phyloP scores from a whole-genome alignment of 2,888 invertebrate species.

The Drosophila emarginata region DNA sequence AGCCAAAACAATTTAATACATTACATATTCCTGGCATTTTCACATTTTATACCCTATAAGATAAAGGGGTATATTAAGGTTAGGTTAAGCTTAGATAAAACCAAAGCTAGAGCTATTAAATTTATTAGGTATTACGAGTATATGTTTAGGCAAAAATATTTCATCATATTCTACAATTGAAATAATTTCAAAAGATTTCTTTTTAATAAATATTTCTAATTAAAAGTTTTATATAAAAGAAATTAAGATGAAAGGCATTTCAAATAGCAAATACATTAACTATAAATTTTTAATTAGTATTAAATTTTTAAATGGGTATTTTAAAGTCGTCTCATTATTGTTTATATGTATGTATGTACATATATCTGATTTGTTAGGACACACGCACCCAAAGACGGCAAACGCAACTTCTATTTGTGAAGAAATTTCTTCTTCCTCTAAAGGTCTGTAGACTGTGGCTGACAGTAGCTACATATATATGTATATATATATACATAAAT shows the following conservation, averaged over 20 bases:
- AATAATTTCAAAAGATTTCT: too few relatives aligned
- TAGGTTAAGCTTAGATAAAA: too few relatives aligned
- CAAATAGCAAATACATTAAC: too few relatives aligned
- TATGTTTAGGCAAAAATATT: too few relatives aligned
- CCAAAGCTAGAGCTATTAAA: neutral
- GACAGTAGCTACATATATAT: constrained; percentile 16
- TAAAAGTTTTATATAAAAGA: too few relatives aligned
- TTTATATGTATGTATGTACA: constrained; percentile 16
- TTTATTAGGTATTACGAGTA: too few relatives aligned
- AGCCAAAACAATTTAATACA: constrained; percentile 50
- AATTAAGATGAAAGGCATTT: too few relatives aligned
- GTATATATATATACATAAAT: constrained; percentile 53
- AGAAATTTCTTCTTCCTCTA: neutral
- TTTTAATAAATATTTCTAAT: too few relatives aligned
- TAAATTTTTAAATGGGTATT: neutral
- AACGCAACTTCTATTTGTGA: constrained; percentile 3
- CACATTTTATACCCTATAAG: constrained; percentile 12
- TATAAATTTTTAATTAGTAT: too few relatives aligned
- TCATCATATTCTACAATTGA: too few relatives aligned
- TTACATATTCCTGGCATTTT: constrained; percentile 48
- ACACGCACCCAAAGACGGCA: constrained; percentile 31
- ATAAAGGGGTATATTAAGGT: neutral
- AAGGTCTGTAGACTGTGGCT: constrained; percentile 4
- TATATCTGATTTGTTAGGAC: constrained; percentile 7
- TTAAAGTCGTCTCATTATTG: neutral